A percentile compares a stretch with the other conserved stretches of the same genome.
Conservation (phyloP, 2,797 vertebrate species). For the Varecia variegata region DNA sequence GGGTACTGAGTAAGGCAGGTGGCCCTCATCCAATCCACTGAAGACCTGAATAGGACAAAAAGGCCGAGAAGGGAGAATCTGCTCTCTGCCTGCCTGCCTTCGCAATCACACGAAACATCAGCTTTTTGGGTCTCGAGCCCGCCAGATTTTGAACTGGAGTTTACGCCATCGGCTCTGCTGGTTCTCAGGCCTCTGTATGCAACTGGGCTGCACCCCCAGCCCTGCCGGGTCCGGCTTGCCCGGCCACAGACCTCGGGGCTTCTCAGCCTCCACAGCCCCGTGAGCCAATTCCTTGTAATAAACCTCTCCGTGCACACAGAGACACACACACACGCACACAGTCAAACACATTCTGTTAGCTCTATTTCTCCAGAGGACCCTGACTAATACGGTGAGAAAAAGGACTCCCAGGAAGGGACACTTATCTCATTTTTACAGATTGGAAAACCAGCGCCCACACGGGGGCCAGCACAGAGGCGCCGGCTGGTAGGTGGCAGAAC, state of each 20-base stretch:
- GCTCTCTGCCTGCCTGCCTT: background rate
- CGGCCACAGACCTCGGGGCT: background rate
- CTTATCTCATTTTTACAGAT: background rate
- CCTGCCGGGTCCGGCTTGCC: no score
- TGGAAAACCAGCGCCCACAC: background rate
- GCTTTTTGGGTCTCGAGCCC: background rate
- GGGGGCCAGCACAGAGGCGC: no score
- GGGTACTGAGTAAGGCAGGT: background rate
- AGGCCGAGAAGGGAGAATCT: background rate
- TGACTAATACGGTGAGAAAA: background rate
- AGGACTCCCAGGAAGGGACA: background rate
- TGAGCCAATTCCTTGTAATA: background rate
- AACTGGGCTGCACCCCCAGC: background rate
- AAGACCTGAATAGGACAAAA: background rate
- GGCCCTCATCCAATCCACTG: background rate
- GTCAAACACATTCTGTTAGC: background rate
- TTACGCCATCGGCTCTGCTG: background rate
- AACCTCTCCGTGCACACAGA: no score
- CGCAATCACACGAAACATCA: background rate
- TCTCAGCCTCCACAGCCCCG: background rate
- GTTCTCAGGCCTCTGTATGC: background rate
- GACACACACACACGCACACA: no score
- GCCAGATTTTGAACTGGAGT: background rate
- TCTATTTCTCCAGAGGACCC: background rate
- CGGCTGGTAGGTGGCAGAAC: rapidly evolving